Evolutionary conservation across 2,113 vertebrate genomes (phyloP), one percentile per base, ranked within the genome.

Genomic region (Dermatemys mawii): DNA sequence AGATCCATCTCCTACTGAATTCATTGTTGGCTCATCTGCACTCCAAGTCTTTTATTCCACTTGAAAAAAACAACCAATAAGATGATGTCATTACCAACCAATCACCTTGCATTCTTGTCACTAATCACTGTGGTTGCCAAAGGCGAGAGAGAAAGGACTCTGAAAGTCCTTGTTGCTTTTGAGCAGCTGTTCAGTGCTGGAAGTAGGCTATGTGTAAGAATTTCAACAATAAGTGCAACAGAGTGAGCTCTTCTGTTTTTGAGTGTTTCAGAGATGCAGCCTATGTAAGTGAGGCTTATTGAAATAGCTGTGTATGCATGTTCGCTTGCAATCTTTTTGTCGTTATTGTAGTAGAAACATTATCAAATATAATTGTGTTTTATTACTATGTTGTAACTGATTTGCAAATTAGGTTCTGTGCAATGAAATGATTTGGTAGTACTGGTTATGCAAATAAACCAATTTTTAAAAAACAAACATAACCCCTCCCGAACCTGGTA

Each of bases 131-230:
- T 8, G 1, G n/a, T 26, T 79, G 38, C 32, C 38, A 8, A 0
- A 3, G 13, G 78, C 1, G n/a, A 41, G 32, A 73, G 73, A 54
- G 11, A 24, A 80, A 87, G 32, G 32, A 2, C 32, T 0, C 27
- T 0, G 19, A 11, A 11, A 48, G 35, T 4, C 83, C 38, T 4
- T 35, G 70, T 4, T 60, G 4, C 16, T 29, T 29, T 1, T 5
- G 44, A 70, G 90, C 41, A n/a, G 76, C 81, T 29, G 4, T 22
- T 38, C n/a, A 1, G 22, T 51, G 83, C 75, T 29, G 6, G 83
- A 83, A 8, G 0, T 3, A 2, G 35, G 14, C 27, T 0, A 76
- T 0, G 11, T 49, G 53, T 80, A 50, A 10, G 6, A 53, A 0
- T 84, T 54, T 21, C 24, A 8, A 38, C 54, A 84, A 2, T 3